Evolutionary conservation across 2,113 vertebrate species (phyloP), one percentile per base, ranked within the genome.

Genomic region (Leptodactylus fuscus): DNA sequence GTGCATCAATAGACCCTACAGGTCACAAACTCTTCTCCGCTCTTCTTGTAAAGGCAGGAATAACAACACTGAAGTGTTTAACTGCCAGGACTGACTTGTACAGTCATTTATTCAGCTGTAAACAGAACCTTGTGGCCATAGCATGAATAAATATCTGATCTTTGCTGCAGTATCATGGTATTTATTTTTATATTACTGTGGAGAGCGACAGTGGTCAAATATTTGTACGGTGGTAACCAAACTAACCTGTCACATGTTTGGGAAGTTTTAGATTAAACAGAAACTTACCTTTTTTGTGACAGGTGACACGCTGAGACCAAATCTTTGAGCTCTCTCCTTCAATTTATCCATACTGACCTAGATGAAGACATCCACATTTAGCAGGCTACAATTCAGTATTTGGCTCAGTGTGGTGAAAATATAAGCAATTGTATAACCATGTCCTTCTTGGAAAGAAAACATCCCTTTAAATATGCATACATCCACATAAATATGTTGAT

Each of bases 301-400:
- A 2, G 97, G 95, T 15, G 97, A 97, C 49, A 98, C 97, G 29
- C 96, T 98, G 91, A 96, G 88, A 65, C 97, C 97, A 80, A 98
- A 98, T 86, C 97, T 91, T 46, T 98, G 95, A 32, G 97, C 97
- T 87, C 97, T 94, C 87, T 97, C 97, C 91, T 97, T 97, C 87
- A 98, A 91, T 81, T 96, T 96, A 58, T 97, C 97, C 29, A 96
- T 87, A 85, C 93, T 96, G 78, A 97, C 94, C 97, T 98, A 87
- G 1, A 87, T 88, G 85, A 82, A 69, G n/a, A n/a, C n/a, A n/a
- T n/a, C n/a, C n/a, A n/a, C n/a, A n/a, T n/a, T n/a, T n/a, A n/a
- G n/a, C n/a, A n/a, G n/a, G n/a, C n/a, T n/a, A n/a, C n/a, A n/a
- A n/a, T n/a, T n/a, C n/a, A n/a, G n/a, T n/a, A n/a, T n/a, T n/a